phyloP scores from a whole-genome alignment of 2,113 vertebrate species.

The Corythornis madagascariensis region DNA sequence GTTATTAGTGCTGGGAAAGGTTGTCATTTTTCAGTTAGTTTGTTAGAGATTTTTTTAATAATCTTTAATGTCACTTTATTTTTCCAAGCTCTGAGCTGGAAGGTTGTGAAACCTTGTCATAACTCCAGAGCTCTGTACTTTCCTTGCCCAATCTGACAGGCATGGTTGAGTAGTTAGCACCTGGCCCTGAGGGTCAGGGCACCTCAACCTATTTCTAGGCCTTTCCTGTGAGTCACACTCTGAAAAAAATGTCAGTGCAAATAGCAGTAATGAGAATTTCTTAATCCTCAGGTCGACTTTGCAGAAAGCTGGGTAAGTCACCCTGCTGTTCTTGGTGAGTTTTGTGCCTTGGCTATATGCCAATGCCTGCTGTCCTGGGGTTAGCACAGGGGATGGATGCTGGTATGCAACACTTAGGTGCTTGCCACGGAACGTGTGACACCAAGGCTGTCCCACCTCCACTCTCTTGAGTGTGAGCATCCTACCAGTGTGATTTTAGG shows the following conservation, averaged over 20 bases:
- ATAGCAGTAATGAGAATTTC: conserved; percentile 10
- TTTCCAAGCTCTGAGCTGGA: not conserved
- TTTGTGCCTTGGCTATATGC: not conserved
- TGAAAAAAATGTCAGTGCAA: conserved; percentile 17
- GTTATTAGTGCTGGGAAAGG: not conserved
- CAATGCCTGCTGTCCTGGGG: not conserved
- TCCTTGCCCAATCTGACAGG: not conserved
- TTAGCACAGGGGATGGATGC: not conserved
- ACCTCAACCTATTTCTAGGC: not conserved
- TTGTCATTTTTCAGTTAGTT: not conserved
- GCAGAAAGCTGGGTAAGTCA: not conserved
- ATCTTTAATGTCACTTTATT: not conserved
- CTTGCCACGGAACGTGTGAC: not conserved
- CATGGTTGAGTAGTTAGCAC: conserved; percentile 11
- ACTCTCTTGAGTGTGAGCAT: not conserved
- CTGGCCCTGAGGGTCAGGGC: conserved; percentile 24
- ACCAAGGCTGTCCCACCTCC: not conserved
- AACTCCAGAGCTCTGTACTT: not conserved
- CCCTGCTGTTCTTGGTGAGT: not conserved
- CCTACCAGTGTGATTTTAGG: not conserved
- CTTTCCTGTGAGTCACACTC: conserved; percentile 16
- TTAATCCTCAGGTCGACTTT: not conserved
- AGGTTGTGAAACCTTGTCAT: not conserved
- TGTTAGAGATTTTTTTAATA: not conserved
- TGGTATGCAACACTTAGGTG: not conserved